Percentiles rank a stretch among this genome's conserved stretches.
These are phyloP conservation scores for Calcarius lapponicus DNA, from an alignment of 2,797 vertebrate species.

Conservation along the genomic window DNA sequence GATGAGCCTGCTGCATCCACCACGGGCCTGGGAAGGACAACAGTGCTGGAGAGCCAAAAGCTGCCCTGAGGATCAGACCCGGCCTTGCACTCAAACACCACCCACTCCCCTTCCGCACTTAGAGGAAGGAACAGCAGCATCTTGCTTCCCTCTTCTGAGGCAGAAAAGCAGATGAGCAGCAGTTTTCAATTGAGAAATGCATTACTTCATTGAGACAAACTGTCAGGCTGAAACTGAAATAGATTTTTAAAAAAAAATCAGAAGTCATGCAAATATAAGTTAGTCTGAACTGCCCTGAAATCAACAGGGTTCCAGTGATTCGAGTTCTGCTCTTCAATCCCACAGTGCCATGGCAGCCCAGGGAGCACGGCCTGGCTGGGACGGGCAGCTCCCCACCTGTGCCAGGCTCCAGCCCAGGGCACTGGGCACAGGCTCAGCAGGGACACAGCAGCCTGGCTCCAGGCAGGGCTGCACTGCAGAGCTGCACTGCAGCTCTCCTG, in stretches of 20 bases:
- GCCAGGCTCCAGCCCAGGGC: background rate
- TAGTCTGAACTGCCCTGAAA: background rate
- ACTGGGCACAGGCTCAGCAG: background rate
- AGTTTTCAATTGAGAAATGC: constrained; percentile 12
- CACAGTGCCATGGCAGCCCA: fast-evolving
- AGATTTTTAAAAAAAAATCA: background rate
- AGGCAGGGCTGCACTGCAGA: background rate
- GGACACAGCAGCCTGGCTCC: background rate
- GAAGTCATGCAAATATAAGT: background rate
- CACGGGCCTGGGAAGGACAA: background rate
- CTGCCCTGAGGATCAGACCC: background rate
- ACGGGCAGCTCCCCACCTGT: fast-evolving
- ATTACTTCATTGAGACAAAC: constrained; percentile 22
- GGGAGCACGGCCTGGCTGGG: background rate
- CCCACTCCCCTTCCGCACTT: background rate
- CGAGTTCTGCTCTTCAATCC: background rate
- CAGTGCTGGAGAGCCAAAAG: background rate
- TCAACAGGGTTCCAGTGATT: background rate
- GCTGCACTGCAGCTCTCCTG: background rate
- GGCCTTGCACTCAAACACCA: background rate
- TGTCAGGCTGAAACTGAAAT: background rate
- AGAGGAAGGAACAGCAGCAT: background rate
- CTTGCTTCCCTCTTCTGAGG: constrained; percentile 36
- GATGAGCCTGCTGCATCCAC: background rate
- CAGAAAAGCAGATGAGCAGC: constrained; percentile 25